Evolutionary conservation across 92 coral and sea anemone genomes (phyloP).

Genomic region (Scolanthus callimorphus): DNA sequence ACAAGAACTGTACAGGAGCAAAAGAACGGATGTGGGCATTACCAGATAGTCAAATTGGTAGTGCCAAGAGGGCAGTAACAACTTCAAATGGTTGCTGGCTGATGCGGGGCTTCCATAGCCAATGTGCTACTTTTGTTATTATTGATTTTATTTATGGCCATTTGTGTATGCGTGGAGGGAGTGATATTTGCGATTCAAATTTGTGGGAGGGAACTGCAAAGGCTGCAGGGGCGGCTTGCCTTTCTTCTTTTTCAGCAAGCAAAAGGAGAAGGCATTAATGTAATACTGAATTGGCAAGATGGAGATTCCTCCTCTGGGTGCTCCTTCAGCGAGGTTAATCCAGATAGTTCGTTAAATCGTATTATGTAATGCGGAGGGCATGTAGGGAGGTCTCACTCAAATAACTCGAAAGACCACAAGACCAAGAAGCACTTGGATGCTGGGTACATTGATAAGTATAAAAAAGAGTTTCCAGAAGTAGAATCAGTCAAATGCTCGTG

Average conservation of each 20-base stretch:
- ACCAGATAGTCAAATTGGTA: constrained; percentile 17
- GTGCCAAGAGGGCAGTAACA: neutral
- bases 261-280: constrained; percentile 36
- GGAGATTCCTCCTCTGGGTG: constrained; percentile 49
- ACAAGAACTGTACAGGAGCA: constrained; percentile 44
- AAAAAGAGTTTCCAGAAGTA: constrained; percentile 12
- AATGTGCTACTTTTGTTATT: constrained; percentile 46
- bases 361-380: constrained; percentile 34
- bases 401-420: constrained; percentile 10
- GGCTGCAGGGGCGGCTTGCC: constrained; percentile 60
- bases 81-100: no score
- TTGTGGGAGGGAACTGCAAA: constrained; percentile 61
- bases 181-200: constrained; percentile 44
- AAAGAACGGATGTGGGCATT: constrained; percentile 46
- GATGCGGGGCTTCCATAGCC: constrained; percentile 33
- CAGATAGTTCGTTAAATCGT: neutral
- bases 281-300: constrained; percentile 56
- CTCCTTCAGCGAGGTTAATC: neutral
- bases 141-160: constrained; percentile 58
- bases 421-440: neutral
- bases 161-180: constrained; percentile 53
- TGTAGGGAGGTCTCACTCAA: constrained; percentile 27
- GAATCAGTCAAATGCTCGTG: constrained; percentile 2
- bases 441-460: constrained; percentile 14
- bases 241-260: constrained; percentile 37